phyloP scores from a whole-genome alignment of 2,888 invertebrate species.

The Anthoptus insignis region DNA sequence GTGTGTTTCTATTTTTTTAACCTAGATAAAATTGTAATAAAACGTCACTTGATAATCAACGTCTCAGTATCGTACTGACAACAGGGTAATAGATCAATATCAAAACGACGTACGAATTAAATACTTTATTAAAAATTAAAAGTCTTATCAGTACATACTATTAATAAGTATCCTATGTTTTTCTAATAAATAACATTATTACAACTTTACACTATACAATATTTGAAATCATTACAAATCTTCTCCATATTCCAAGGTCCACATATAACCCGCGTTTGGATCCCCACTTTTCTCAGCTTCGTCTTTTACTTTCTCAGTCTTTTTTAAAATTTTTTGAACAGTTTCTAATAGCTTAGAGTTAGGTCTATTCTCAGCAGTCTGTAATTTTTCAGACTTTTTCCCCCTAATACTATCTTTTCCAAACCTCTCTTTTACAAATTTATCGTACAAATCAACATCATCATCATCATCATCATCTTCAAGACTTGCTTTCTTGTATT shows the following conservation, averaged over 20 bases:
- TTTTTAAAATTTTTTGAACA: conserved; percentile 72
- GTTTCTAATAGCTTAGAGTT: conserved; percentile 68
- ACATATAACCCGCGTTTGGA: conserved; percentile 81
- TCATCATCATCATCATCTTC: conserved; percentile 56
- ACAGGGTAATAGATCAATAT: too few relatives aligned
- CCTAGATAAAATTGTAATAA: too few relatives aligned
- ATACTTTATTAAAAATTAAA: background rate
- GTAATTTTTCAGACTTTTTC: conserved; percentile 68
- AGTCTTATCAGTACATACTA: background rate
- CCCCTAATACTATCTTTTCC: conserved; percentile 71
- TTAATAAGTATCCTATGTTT: conserved; percentile 7
- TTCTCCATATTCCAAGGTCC: conserved; percentile 84
- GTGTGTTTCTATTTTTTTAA: too few relatives aligned
- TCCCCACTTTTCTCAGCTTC: conserved; percentile 75
- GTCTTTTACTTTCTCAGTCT: conserved; percentile 70
- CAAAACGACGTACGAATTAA: too few relatives aligned
- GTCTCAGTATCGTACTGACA: too few relatives aligned
- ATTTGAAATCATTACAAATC: conserved; percentile 59
- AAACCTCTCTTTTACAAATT: conserved; percentile 79
- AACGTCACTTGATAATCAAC: too few relatives aligned
- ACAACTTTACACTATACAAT: conserved; percentile 13
- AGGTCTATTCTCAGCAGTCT: conserved; percentile 52
- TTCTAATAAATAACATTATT: conserved; percentile 25
- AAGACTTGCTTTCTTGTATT: conserved; percentile 53
- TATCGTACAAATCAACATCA: conserved; percentile 76